Conservation (phyloP, 2,113 vertebrate species). For the Machaerirhynchus nigripectus region DNA sequence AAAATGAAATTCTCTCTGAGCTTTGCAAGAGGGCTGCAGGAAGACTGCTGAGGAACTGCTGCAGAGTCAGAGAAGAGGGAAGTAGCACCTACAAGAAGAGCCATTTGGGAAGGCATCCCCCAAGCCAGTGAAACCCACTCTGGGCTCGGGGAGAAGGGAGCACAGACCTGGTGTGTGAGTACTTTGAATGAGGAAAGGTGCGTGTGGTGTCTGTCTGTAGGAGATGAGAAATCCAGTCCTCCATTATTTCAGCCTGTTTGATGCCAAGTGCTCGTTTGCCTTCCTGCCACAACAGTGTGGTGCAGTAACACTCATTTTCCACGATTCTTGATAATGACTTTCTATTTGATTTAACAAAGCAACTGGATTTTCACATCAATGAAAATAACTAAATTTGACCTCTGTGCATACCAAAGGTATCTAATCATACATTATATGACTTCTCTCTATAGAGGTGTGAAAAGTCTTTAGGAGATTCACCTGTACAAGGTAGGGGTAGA, state of each 20-base stretch:
- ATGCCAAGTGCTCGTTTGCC: background rate
- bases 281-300: background rate
- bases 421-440: background rate
- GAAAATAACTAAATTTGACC: background rate
- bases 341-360: background rate
- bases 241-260: background rate
- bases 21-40: background rate
- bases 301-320: background rate
- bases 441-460: background rate
- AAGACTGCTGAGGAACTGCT: background rate
- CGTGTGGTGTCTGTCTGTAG: fast-evolving
- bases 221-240: background rate
- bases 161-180: fast-evolving
- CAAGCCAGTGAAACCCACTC: background rate
- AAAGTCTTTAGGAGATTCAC: background rate
- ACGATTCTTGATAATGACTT: background rate
- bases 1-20: background rate
- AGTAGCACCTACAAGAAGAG: background rate
- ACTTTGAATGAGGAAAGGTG: background rate
- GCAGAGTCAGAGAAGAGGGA: background rate
- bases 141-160: background rate
- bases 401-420: background rate
- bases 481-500: background rate
- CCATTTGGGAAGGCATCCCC: background rate
- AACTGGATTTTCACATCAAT: background rate